Evolutionary conservation across 2,113 vertebrate species (phyloP).

Genomic region (Neofelis nebulosa): DNA sequence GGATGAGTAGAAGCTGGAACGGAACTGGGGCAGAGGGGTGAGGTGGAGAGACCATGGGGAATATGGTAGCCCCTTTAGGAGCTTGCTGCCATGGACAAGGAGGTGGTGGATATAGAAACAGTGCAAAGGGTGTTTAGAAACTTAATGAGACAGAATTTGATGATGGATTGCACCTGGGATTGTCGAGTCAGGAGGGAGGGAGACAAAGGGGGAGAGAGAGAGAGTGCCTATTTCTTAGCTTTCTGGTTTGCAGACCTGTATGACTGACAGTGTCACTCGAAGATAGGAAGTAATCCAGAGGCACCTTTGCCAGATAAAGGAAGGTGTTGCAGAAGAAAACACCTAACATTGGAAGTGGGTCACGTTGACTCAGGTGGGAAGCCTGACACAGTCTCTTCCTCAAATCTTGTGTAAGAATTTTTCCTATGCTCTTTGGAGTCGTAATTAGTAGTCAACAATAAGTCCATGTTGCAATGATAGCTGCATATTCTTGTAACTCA

Average conservation of each 20-base stretch:
- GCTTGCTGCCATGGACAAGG: background rate
- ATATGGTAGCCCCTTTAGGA: background rate
- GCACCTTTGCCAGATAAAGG: background rate
- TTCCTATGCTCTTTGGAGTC: background rate
- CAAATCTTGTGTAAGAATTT: background rate
- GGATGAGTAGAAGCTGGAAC: background rate
- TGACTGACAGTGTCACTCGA: background rate
- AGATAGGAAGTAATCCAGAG: background rate
- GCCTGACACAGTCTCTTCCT: background rate
- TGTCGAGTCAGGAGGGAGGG: background rate
- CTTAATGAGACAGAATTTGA: background rate
- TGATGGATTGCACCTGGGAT: background rate
- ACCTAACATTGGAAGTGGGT: background rate
- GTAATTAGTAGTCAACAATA: background rate
- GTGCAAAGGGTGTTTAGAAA: background rate
- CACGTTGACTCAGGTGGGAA: background rate
- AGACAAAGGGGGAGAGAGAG: background rate
- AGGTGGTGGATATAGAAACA: background rate
- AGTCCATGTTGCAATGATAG: background rate
- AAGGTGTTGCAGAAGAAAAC: background rate
- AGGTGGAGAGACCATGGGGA: fast-evolving
- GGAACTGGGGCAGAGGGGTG: too few species aligned
- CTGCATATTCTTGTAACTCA: background rate
- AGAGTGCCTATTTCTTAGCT: background rate
- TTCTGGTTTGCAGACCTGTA: background rate